Base-by-base conservation (phyloP, 2,797 vertebrate genomes). In the Notolabrus celidotus region DNA sequence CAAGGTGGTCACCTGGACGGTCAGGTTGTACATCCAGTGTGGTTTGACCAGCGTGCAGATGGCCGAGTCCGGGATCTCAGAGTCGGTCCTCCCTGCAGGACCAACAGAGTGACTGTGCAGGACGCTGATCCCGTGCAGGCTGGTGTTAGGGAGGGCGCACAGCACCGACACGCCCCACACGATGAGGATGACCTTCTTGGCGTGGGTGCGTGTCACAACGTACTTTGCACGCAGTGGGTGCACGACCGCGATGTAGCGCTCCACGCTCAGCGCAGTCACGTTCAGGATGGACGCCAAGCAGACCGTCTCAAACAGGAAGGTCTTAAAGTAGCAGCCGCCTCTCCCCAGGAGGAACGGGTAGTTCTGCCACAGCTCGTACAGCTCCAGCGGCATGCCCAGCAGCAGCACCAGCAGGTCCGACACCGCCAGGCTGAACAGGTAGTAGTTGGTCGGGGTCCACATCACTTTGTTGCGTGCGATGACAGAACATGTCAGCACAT, bases 271-370 rank as follows among this genome's bases (percentile, higher is more conserved):
- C 0, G 97, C 96, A 0, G 96, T 99, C 53, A 99, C 96, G 0
- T 97, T 99, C 42, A 99, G 94, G 84, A 99, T 96, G 0, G 97
- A 99, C 0, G 97, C 97, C 0, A 99, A 95, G 87, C 97, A 99
- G 19, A 97, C 97, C 0, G 94, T 97, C 90, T 99, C 97, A 0
- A 99, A 97, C 31, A 98, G 92, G 86, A 98, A 89, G 0, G 93
- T 97, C 80, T 96, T 98, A 79, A 99, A 98, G 78, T 95, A 95
- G 92, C 98, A 99, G 73, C 96, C 96, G 0, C 90, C 88, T 0
- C 89, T 52, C 0, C 97, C 97, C 41, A 99, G 82, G 54, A 96
- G 93, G 87, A 97, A 99, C 0, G 97, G 97, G 86, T 99, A 99
- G 88, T 97, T 99, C 70, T 91, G 93, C 96, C 95, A 96, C 91